Percentiles rank a stretch among this genome's conserved stretches.
Evolutionary conservation across 1,140 invertebrate species (phyloP).

Genomic region (Drosophila novamexicana): DNA sequence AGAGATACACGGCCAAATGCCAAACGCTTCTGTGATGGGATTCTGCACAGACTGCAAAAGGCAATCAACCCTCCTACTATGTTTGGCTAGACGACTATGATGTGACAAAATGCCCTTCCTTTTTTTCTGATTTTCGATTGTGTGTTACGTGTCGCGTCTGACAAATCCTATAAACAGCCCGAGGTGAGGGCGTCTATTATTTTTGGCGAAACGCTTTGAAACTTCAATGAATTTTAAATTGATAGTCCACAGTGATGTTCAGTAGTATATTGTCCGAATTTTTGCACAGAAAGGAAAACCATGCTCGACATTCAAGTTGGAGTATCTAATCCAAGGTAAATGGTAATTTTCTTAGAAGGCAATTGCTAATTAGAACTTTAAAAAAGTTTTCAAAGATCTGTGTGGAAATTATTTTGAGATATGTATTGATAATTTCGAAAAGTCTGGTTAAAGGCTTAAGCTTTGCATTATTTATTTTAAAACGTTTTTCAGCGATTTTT

Average conservation of each 20-base stretch:
- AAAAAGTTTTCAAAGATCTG: too few species aligned
- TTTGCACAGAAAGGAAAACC: too few species aligned
- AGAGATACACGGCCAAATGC: constrained; percentile 29
- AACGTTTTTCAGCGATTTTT: too few species aligned
- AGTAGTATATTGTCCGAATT: constrained; percentile 15
- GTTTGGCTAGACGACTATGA: constrained; percentile 66
- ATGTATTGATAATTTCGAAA: too few species aligned
- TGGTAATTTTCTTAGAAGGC: too few species aligned
- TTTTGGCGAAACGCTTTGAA: constrained; percentile 34
- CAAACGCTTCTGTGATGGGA: constrained; percentile 12
- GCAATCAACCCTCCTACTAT: constrained; percentile 68
- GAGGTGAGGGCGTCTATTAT: constrained; percentile 42
- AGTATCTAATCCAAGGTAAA: too few species aligned
- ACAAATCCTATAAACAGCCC: constrained; percentile 77
- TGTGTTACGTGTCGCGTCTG: constrained; percentile 45
- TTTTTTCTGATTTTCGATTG: constrained; percentile 26
- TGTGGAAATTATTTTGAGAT: too few species aligned
- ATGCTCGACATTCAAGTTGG: too few species aligned
- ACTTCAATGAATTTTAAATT: constrained; percentile 83
- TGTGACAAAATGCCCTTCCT: constrained; percentile 44
- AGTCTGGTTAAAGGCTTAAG: too few species aligned
- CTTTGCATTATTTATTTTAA: too few species aligned
- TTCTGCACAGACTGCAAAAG: constrained; percentile 59
- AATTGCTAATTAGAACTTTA: too few species aligned
- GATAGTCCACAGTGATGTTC: constrained; percentile 47